Evolutionary conservation across 2,888 invertebrate species (phyloP), one percentile per base, ranked within the genome.

Genomic region (Cacoxenus indagator): DNA sequence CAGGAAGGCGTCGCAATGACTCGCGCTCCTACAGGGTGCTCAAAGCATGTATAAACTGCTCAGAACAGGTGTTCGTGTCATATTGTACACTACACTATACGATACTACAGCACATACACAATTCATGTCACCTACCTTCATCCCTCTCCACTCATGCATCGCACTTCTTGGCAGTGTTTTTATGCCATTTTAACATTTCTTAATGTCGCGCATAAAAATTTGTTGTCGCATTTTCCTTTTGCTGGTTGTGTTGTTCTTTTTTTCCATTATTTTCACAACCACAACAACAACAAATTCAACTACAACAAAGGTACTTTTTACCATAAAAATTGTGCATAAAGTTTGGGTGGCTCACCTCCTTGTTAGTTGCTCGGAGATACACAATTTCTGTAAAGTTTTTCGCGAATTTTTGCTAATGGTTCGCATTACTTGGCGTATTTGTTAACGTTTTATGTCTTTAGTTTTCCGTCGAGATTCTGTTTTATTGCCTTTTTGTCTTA

Each of bases 131-230:
- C 17, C 48, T 17, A 4, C 19, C n/a, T n/a, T n/a, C n/a, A n/a
- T n/a, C n/a, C n/a, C 48, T 1, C 2, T 17, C 19, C 4, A 1
- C 48, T 4, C 48, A 46, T n/a, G 14, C 17, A n/a, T 4, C 1
- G 27, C 19, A 17, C 51, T 51, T 57, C 29, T 11, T 48, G 19
- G 74, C 77, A 64, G 68, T 71, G 74, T 83, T 78, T 80, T 80
- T 81, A 81, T 79, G 75, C 73, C 76, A 76, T 74, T 81, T 81
- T 75, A 80, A 77, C 83, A 76, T 80, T 80, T 80, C 79, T 83
- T 82, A 82, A 82, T 80, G 83, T 77, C 61, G 61, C 61, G 61
- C 61, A 62, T 62, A 62, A 62, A 62, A 62, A 62, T 62, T 62
- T 62, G 61, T 62, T 62, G 61, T n/a, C 24, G 45, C 61, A 62